These are phyloP conservation scores for Marasmarcha lunaedactyla DNA, from an alignment of 2,888 invertebrate species.

Conservation along the genomic window DNA sequence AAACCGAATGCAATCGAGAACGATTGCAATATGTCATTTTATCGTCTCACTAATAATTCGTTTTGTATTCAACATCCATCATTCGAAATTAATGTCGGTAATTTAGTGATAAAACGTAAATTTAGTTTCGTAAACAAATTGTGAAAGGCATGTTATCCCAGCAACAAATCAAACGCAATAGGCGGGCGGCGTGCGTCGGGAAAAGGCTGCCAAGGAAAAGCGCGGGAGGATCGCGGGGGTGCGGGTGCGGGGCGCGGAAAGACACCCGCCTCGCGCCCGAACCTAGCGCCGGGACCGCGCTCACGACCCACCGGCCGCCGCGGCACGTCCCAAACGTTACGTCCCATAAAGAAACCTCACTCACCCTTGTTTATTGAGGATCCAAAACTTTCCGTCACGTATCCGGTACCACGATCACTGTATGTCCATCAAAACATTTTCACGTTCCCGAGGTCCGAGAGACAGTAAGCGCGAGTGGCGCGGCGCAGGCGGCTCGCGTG, in stretches of 20 bases:
- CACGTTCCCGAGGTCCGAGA: constrained; percentile 11
- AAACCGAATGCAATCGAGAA: too few relatives aligned
- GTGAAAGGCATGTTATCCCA: too few relatives aligned
- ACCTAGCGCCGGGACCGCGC: constrained; percentile 28
- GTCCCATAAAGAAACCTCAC: constrained; percentile 6
- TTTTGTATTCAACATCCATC: too few relatives aligned
- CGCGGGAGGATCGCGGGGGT: background rate
- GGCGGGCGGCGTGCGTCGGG: background rate
- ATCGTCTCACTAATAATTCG: too few relatives aligned
- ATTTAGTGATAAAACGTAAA: too few relatives aligned
- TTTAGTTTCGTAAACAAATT: too few relatives aligned
- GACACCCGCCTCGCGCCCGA: constrained; percentile 20
- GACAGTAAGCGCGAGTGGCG: constrained; percentile 8
- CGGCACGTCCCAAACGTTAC: background rate
- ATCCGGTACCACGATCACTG: constrained; percentile 26
- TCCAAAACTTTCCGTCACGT: constrained; percentile 19
- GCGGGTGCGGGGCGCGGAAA: background rate
- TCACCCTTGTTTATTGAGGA: constrained; percentile 9
- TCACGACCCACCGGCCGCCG: constrained; percentile 3
- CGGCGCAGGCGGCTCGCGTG: constrained; percentile 32
- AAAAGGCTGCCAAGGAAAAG: background rate
- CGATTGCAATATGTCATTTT: too few relatives aligned
- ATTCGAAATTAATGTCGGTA: too few relatives aligned
- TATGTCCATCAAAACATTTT: constrained; percentile 38
- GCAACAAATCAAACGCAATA: background rate